A percentile compares a stretch with the other conserved stretches of the same genome.
Conservation (phyloP, 1,140 invertebrate genomes). For the Alviniconcha marisindica region DNA sequence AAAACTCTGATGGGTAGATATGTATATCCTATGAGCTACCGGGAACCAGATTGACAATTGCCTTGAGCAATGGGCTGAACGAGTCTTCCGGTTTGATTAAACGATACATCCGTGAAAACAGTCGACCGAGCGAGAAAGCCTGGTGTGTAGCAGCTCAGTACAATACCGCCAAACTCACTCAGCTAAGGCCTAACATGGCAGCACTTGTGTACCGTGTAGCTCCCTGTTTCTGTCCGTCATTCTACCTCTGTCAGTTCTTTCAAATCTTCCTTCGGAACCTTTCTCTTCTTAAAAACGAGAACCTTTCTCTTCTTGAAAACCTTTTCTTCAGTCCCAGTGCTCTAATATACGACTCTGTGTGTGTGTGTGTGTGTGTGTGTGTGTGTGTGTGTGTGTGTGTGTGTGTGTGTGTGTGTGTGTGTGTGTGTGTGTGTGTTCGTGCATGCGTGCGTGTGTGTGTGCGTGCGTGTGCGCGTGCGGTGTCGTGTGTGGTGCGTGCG, state of each 20-base stretch:
- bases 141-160: no score
- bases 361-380: slow-evolving; percentile 13
- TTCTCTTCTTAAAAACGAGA: not conserved
- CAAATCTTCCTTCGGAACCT: not conserved
- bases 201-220: not conserved
- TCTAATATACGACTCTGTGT: not conserved
- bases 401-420: not conserved
- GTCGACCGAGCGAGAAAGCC: no score
- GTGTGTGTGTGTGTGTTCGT: slow-evolving; percentile 26
- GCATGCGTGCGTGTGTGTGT: not conserved
- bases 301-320: not conserved
- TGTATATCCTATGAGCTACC: no score
- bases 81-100: no score
- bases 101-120: no score
- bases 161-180: no score
- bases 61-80: no score
- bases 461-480: not conserved
- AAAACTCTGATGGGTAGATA: no score
- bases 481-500: no score
- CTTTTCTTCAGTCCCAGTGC: no score
- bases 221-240: not conserved
- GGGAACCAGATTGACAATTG: no score
- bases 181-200: no score
- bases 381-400: not conserved
- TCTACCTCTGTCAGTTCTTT: not conserved